Conservation (phyloP, 2,888 invertebrate genomes). For the Aelia acuminata region DNA sequence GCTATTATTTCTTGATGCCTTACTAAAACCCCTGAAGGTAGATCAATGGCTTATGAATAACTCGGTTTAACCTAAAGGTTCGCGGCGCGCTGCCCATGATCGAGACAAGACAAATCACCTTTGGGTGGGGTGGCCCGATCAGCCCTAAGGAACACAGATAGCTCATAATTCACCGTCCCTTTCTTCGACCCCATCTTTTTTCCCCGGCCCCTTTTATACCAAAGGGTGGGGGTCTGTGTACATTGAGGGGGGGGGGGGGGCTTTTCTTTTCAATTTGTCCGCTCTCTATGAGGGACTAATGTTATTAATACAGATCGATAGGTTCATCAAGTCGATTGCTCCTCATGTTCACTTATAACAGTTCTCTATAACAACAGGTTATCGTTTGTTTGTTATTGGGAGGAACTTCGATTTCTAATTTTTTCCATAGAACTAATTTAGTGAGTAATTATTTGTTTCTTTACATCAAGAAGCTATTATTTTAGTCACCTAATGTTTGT, state of each 20-base stretch:
- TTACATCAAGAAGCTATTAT: no score
- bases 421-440: no score
- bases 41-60: constrained; percentile 10
- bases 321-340: not conserved
- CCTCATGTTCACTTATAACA: no score
- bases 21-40: not conserved
- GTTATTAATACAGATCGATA: constrained; percentile 15
- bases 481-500: no score
- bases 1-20: no score
- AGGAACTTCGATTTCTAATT: no score
- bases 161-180: constrained; percentile 45
- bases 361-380: not conserved
- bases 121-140: not conserved
- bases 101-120: constrained; percentile 38
- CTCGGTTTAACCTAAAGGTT: not conserved
- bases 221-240: not conserved
- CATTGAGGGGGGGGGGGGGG: not conserved
- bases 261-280: constrained; percentile 28
- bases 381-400: not conserved
- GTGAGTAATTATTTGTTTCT: no score
- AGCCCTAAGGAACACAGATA: constrained; percentile 24
- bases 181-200: constrained; percentile 4
- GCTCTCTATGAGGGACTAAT: not conserved
- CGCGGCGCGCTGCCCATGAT: not conserved
- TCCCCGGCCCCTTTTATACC: not conserved